Base-by-base conservation (phyloP, 2,113 vertebrate genomes). In the Atherinomorus stipes region DNA sequence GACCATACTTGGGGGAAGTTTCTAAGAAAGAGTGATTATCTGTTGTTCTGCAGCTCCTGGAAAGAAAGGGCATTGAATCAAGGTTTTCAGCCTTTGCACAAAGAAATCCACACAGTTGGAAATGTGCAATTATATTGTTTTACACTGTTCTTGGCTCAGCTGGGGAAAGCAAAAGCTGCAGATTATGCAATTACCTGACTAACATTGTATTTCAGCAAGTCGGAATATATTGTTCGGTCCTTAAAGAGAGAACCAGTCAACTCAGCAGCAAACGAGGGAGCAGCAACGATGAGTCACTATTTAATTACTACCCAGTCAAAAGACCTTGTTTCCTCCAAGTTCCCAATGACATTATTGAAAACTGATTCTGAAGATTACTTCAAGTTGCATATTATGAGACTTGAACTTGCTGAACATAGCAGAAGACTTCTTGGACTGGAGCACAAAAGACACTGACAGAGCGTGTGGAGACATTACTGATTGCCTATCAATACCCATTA, bases 401-500 rank as follows among this genome's bases (percentile, higher is more conserved):
- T 71, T 65, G 56, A 85, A 92, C 86, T 67, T 86, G 81, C 88
- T 87, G 86, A 90, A 76, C 42, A n/a, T 78, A 73, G 82, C 66
- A 77, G 38, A 75, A 73, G 40, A 52, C 63, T n/a, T 81, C 61
- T 31, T 51, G 60, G 70, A 57, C 38, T 42, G 44, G 53, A 71
- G 60, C 72, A 81, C 47, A 72, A 64, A 81, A 71, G 80, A 56
- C 53, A 47, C 68, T 66, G 62, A 45, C 57, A 44, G 61, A 80
- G 63, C 62, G 63, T 21, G 28, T 82, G 77, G 78, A 47, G 56
- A 65, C 73, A 74, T 81, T 71, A 78, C 80, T 80, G 70, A 86
- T 74, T 69, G 74, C 19, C 80, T 83, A 81, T 91, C 83, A 81
- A 91, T 90, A 91, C 47, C 74, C 81, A 84, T 86, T 86, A 88